phyloP scores from a whole-genome alignment of 2,888 invertebrate species.

The Pandemis heparana region DNA sequence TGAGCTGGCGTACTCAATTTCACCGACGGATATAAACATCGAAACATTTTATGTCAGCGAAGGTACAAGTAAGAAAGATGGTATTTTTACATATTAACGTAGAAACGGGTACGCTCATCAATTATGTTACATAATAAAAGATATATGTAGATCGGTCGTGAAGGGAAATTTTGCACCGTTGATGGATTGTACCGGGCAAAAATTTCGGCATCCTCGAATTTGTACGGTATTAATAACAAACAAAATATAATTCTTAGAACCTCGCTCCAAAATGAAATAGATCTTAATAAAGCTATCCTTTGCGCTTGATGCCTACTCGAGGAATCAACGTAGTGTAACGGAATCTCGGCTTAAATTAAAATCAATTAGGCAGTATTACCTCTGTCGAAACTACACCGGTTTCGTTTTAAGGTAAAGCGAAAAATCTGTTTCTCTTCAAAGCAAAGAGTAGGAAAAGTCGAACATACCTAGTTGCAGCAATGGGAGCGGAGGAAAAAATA shows the following conservation, averaged over 20 bases:
- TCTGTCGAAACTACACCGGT: not conserved
- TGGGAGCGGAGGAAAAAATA: conserved; percentile 63
- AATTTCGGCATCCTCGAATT: conserved; percentile 56
- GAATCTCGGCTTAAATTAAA: conserved; percentile 16
- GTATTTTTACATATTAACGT: conserved; percentile 37
- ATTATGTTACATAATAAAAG: conserved; percentile 40
- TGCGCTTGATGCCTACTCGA: conserved; percentile 10
- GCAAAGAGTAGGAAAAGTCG: conserved; percentile 18
- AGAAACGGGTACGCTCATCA: conserved; percentile 37
- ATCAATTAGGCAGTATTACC: conserved; percentile 11
- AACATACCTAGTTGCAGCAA: conserved; percentile 43
- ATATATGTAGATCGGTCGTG: conserved; percentile 46
- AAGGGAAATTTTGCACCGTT: conserved; percentile 55
- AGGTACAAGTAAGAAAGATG: conserved; percentile 16
- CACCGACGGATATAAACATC: conserved; percentile 18
- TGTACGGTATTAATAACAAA: conserved; percentile 48
- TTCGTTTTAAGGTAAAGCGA: conserved; percentile 11
- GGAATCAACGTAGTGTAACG: conserved; percentile 12
- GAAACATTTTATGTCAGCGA: conserved; percentile 28
- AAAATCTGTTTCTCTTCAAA: conserved; percentile 17
- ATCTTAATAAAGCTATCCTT: conserved; percentile 22
- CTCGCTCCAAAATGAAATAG: conserved; percentile 19
- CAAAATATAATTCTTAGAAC: conserved; percentile 21
- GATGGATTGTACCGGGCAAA: conserved; percentile 57
- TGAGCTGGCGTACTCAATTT: conserved; percentile 3